Conservation (phyloP, 2,113 vertebrate genomes). For the Aldabrachelys gigantea region DNA sequence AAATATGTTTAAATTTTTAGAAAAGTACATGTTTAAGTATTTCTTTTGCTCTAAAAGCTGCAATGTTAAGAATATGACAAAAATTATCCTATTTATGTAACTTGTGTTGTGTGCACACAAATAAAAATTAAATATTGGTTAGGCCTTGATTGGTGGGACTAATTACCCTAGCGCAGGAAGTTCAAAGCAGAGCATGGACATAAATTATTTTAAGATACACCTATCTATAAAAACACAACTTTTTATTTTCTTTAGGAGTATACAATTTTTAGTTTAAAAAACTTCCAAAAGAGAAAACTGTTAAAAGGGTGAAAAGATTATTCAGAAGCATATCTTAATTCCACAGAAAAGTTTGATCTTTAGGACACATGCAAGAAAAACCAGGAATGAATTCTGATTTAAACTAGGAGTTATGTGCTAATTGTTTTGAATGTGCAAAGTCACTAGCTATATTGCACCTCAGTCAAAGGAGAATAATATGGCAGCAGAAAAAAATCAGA, state of each 20-base stretch:
- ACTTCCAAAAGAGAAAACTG: not conserved
- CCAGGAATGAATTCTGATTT: not conserved
- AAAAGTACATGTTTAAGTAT: not conserved
- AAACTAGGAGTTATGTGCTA: not conserved
- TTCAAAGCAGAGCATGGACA: not conserved
- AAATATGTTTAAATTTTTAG: too few species aligned
- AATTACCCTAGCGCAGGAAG: not conserved
- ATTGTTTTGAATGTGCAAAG: not conserved
- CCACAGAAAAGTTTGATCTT: not conserved
- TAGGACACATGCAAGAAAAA: not conserved
- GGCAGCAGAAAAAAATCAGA: not conserved
- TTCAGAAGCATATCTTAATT: not conserved
- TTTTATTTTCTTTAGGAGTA: not conserved
- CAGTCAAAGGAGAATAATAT: not conserved
- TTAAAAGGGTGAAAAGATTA: not conserved
- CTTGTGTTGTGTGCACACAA: too few species aligned
- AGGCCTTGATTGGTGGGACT: not conserved
- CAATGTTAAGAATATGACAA: not conserved
- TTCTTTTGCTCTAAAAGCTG: not conserved
- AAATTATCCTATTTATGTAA: too few species aligned
- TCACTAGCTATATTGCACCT: not conserved
- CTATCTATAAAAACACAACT: not conserved
- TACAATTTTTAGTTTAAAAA: not conserved
- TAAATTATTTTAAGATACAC: not conserved
- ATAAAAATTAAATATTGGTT: not conserved